Evolutionary conservation across 2,888 invertebrate genomes (phyloP).

Genomic region (Agapostemon virescens): DNA sequence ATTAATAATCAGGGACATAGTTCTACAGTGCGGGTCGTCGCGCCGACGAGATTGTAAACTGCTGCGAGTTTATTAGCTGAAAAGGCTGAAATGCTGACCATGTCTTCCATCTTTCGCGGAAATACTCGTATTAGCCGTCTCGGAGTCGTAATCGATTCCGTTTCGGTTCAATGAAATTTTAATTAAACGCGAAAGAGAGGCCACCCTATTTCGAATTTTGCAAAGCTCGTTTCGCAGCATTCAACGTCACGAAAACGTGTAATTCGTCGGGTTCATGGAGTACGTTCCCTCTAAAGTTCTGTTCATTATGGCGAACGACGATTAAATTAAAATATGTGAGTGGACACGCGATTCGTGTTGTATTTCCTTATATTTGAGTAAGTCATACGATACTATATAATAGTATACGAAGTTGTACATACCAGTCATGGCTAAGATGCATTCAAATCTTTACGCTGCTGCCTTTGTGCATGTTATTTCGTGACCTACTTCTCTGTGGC

Average conservation of each 20-base stretch:
- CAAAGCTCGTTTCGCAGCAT: not conserved
- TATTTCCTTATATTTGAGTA: not conserved
- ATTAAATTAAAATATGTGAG: not conserved
- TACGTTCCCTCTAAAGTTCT: not conserved
- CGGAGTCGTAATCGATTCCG: constrained; percentile 35
- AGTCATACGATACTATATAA: not conserved
- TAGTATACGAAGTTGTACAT: not conserved
- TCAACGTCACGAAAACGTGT: not conserved
- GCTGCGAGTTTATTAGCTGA: constrained; percentile 35
- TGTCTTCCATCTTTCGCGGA: constrained; percentile 26
- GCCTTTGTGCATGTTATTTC: too few species aligned
- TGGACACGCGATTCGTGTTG: not conserved
- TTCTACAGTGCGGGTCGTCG: not conserved
- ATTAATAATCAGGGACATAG: constrained; percentile 28
- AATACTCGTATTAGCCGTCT: constrained; percentile 29
- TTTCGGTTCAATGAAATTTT: constrained; percentile 52
- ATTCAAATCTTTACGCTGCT: too few species aligned
- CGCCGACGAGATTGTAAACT: constrained; percentile 30
- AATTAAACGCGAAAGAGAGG: constrained; percentile 47
- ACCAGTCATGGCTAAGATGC: too few species aligned
- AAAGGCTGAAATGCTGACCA: not conserved
- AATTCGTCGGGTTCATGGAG: not conserved
- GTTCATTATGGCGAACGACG: not conserved
- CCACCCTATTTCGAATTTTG: not conserved
- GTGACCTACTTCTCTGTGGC: too few species aligned